Conservation (phyloP, 2,797 vertebrate species). For the Myotis planiceps region DNA sequence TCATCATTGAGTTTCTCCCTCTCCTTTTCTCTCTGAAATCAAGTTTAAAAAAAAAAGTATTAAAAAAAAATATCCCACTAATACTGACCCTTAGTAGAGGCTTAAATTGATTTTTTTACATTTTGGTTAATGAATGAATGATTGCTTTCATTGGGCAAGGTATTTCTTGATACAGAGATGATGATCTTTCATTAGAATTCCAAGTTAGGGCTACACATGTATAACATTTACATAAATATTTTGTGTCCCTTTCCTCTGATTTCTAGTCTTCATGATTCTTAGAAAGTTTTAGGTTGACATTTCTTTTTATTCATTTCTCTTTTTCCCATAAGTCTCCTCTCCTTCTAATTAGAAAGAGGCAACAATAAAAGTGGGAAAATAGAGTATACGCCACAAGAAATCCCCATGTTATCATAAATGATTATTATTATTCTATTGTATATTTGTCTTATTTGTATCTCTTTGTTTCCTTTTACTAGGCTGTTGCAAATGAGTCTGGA, state of each 20-base stretch:
- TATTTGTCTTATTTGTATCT: conserved; percentile 26
- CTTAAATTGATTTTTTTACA: not conserved
- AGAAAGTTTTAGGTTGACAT: not conserved
- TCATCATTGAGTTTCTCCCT: no score
- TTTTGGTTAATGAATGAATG: not conserved
- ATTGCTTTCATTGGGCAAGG: not conserved
- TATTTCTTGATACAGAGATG: not conserved
- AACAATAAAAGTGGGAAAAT: not conserved
- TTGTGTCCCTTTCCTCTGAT: not conserved
- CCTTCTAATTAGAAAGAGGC: not conserved
- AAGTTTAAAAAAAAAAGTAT: no score
- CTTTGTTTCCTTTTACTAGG: conserved; percentile 86
- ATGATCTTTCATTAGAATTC: not conserved
- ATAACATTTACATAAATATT: not conserved
- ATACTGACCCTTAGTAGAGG: not conserved
- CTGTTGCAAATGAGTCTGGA: conserved; percentile 97
- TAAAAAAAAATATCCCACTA: not conserved
- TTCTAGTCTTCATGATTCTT: conserved; percentile 13
- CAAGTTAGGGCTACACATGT: not conserved
- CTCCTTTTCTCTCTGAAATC: no score
- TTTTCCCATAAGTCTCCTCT: not conserved
- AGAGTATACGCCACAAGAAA: not conserved
- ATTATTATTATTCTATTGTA: not conserved
- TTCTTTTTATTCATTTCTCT: not conserved
- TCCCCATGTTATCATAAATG: not conserved